phyloP scores from a whole-genome alignment of 2,797 vertebrate genomes.

The Caiman crocodilus region DNA sequence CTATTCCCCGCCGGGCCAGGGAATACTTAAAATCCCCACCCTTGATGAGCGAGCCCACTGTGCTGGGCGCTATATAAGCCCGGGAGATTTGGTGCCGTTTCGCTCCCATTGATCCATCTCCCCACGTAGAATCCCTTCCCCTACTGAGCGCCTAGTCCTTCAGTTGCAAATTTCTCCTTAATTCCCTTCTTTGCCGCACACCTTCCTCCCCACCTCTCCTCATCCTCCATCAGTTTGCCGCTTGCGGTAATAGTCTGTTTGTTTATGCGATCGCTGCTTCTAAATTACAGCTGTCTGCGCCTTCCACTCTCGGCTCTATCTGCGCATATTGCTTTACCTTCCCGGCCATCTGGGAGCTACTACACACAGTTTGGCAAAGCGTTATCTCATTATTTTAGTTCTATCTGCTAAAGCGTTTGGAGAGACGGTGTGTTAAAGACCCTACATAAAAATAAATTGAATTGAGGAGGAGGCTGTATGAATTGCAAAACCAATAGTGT shows the following conservation, averaged over 20 bases:
- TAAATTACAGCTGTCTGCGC: slow-evolving; percentile 42
- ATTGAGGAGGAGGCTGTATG: slow-evolving; percentile 57
- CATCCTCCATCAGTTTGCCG: slow-evolving; percentile 46
- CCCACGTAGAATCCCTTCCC: slow-evolving; percentile 16
- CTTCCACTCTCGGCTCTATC: slow-evolving; percentile 51
- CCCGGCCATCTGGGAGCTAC: slow-evolving; percentile 49
- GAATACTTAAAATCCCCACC: background rate
- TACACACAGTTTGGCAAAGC: slow-evolving; percentile 63
- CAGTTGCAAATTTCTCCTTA: slow-evolving; percentile 52
- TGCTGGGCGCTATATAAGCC: background rate
- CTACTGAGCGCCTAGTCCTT: slow-evolving; percentile 36
- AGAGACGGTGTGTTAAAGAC: slow-evolving; percentile 74
- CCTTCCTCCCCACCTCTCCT: slow-evolving; percentile 38
- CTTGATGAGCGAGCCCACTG: background rate
- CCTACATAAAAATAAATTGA: slow-evolving; percentile 78
- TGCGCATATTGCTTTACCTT: slow-evolving; percentile 49
- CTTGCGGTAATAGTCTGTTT: slow-evolving; percentile 46
- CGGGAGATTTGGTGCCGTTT: slow-evolving; percentile 9
- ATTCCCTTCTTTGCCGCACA: slow-evolving; percentile 37
- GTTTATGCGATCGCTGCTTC: slow-evolving; percentile 59
- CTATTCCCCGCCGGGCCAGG: background rate
- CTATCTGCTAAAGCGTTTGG: slow-evolving; percentile 75
- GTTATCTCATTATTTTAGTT: slow-evolving; percentile 76
- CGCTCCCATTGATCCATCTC: slow-evolving; percentile 16
- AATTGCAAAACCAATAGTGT: slow-evolving; percentile 73